phyloP scores from a whole-genome alignment of 2,888 invertebrate genomes.

The Drosophila mayaguana region DNA sequence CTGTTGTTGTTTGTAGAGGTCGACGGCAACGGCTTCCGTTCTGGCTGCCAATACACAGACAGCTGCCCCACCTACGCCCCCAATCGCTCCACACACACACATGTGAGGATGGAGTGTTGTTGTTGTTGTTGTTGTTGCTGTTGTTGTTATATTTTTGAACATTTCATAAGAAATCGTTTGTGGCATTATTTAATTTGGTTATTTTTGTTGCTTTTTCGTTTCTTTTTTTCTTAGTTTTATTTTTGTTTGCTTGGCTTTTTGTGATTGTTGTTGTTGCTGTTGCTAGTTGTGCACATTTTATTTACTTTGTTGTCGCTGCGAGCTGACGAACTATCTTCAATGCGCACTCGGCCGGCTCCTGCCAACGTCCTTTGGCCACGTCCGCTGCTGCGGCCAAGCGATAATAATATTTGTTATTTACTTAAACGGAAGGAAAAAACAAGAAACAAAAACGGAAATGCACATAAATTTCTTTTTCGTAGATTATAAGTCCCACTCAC shows the following conservation, averaged over 20 bases:
- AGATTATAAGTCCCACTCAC: conserved; percentile 66
- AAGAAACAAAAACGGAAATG: conserved; percentile 82
- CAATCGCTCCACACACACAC: not conserved
- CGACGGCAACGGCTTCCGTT: conserved; percentile 66
- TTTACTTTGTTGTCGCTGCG: conserved; percentile 42
- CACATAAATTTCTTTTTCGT: conserved; percentile 83
- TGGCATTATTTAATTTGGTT: conserved; percentile 62
- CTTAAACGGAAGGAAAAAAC: conserved; percentile 82
- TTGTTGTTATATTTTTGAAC: conserved; percentile 48
- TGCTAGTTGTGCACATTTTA: conserved; percentile 34
- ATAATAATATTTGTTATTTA: conserved; percentile 84
- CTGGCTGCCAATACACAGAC: conserved; percentile 21
- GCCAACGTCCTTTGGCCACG: conserved; percentile 25
- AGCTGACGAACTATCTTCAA: conserved; percentile 54
- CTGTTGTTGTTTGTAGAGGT: conserved; percentile 42
- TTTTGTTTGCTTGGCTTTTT: conserved; percentile 38
- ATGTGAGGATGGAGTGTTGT: conserved; percentile 15
- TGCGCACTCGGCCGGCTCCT: conserved; percentile 36
- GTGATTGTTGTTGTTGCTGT: conserved; percentile 7
- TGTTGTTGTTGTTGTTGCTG: conserved; percentile 27
- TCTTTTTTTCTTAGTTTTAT: conserved; percentile 5
- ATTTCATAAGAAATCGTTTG: conserved; percentile 64
- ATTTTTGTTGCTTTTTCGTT: conserved; percentile 34
- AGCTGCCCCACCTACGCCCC: not conserved
- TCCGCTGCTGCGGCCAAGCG: conserved; percentile 69